A percentile compares a stretch with the other conserved stretches of the same genome.
These are phyloP conservation scores for Drosophila recens DNA, from an alignment of 2,888 invertebrate species.

Conservation along the genomic window DNA sequence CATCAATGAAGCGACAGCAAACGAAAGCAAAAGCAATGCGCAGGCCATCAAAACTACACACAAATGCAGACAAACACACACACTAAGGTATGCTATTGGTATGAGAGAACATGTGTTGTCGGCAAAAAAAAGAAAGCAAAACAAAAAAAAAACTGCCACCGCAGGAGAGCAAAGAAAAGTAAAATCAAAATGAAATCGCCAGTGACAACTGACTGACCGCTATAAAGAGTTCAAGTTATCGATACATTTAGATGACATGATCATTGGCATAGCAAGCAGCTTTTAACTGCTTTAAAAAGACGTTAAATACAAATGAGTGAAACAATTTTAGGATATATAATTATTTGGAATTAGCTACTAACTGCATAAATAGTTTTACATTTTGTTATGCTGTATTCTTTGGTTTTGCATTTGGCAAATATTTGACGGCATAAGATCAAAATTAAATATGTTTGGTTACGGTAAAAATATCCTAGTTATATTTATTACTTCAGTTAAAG, in stretches of 20 bases:
- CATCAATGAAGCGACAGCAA: slow-evolving; percentile 18
- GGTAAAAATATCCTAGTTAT: not conserved
- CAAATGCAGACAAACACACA: slow-evolving; percentile 5
- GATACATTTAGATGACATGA: no score
- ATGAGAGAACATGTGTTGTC: slow-evolving; percentile 32
- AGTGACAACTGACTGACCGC: slow-evolving; percentile 20
- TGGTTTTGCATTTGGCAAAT: no score
- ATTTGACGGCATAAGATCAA: no score
- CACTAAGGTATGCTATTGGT: not conserved
- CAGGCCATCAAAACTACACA: slow-evolving; percentile 6
- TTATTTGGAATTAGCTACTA: not conserved
- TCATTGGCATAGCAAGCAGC: slow-evolving; percentile 46
- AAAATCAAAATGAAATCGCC: slow-evolving; percentile 12
- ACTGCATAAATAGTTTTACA: not conserved
- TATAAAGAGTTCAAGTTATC: slow-evolving; percentile 34
- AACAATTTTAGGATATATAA: not conserved
- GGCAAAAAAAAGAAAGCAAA: no score
- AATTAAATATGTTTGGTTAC: not conserved
- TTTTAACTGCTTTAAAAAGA: slow-evolving; percentile 16
- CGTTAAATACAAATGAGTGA: slow-evolving; percentile 31
- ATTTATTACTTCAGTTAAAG: not conserved
- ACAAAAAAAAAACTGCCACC: slow-evolving; percentile 15
- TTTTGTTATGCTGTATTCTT: no score
- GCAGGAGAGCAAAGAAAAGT: slow-evolving; percentile 29
- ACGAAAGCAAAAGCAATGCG: slow-evolving; percentile 18